Evolutionary conservation across 2,797 vertebrate genomes (phyloP).

Genomic region (Hemibagrus guttatus): DNA sequence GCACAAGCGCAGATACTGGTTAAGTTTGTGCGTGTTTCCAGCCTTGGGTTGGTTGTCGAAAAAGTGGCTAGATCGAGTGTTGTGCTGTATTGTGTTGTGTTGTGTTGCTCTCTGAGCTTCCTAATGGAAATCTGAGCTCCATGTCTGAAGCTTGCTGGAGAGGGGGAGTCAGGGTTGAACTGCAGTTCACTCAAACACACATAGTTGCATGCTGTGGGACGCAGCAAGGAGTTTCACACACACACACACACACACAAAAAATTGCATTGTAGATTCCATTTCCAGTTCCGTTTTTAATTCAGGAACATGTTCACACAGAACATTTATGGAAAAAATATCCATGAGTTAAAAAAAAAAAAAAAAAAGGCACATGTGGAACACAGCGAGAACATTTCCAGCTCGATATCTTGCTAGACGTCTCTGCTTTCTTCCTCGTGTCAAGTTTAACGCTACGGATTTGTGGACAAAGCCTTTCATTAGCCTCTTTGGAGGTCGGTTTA

Average conservation of each 20-base stretch:
- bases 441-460: slow-evolving; percentile 35
- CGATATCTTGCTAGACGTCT: not conserved
- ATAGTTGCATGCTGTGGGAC: slow-evolving; percentile 42
- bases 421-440: slow-evolving; percentile 11
- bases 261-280: slow-evolving; percentile 8
- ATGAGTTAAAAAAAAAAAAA: not conserved
- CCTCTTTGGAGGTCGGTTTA: slow-evolving; percentile 23
- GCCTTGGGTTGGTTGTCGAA: not conserved
- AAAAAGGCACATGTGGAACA: not conserved
- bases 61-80: slow-evolving; percentile 21
- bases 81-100: slow-evolving; percentile 40
- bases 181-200: slow-evolving; percentile 56
- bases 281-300: not conserved
- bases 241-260: slow-evolving; percentile 23
- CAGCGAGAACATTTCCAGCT: slow-evolving; percentile 11
- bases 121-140: slow-evolving; percentile 57
- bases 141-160: slow-evolving; percentile 47
- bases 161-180: slow-evolving; percentile 57
- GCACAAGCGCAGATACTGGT: slow-evolving; percentile 4
- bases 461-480: slow-evolving; percentile 13
- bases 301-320: not conserved
- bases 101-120: slow-evolving; percentile 41
- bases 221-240: slow-evolving; percentile 41
- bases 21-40: not conserved
- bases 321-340: not conserved